Base-by-base conservation (phyloP, 1,140 invertebrate species). In the Panagrolaimus sp. region DNA sequence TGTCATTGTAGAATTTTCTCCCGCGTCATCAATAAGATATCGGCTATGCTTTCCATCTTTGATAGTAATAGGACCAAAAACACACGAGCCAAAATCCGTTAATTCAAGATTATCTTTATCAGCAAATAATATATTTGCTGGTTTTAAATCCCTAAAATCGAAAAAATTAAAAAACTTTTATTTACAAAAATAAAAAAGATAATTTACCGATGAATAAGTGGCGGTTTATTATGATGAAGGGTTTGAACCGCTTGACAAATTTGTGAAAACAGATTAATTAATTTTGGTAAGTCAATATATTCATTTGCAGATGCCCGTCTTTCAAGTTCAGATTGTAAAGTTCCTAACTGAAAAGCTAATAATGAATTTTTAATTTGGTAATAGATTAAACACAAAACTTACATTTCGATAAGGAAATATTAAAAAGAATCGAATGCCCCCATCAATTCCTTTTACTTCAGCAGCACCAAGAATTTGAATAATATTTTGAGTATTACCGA, bases 31-130 rank as follows among this genome's bases (percentile, higher is more conserved):
- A 84, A 92, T 89, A 16, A 92, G 79, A 62, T 86, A 84, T 77
- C 89, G 88, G 0, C 90, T 90, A 76, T 91, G 89, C 69, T 87
- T 86, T 48, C 87, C 85, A 3, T 88, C 88, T 66, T 87, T 88
- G n/a, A 92, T 87, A 81, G 90, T 88, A 9, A 91, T 85, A 76
- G 89, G 86, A 0, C 90, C 90, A 72, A 87, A 87, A 25, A 89
- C 87, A 76, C 90, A 88, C 25, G 91, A 92, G 23, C 91, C 90
- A 74, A 93, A 86, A 84, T 93, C 91, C 88, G 92, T 92, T 67
- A 92, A 87, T 53, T 92, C 84, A 2, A 91, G 89, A 65, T 85
- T 87, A 73, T 88, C 87, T 69, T 88, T 87, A 76, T 91, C 87
- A 27, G 87, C 87, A 27, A 92, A 83, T 74, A 91, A 87, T 74